A percentile compares a stretch with the other conserved stretches of the same genome.
Evolutionary conservation across 2,113 vertebrate species (phyloP).

Genomic region (Erythrolamprus reginae): DNA sequence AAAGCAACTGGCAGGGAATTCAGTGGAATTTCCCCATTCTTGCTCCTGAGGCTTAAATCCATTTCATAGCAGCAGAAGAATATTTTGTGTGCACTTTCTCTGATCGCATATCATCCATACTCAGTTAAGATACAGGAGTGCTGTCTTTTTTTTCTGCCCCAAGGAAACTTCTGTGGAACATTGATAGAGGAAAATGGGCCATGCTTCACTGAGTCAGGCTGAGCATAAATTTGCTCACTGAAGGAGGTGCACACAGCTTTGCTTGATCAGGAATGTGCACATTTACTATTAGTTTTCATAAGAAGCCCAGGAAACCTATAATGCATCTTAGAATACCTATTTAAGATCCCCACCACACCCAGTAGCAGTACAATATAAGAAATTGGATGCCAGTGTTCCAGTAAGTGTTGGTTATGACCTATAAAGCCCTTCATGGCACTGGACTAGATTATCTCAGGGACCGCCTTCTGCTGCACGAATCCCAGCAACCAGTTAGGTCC

Average conservation of each 20-base stretch:
- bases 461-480: too few species aligned
- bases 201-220: not conserved
- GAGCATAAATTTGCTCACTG: not conserved
- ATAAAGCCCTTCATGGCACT: too few species aligned
- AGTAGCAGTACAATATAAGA: not conserved
- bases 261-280: not conserved
- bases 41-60: not conserved
- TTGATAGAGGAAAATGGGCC: not conserved
- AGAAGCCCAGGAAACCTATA: not conserved
- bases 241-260: not conserved
- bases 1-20: not conserved
- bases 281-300: not conserved
- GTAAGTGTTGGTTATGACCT: too few species aligned
- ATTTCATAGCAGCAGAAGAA: not conserved
- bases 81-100: not conserved
- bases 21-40: not conserved
- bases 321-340: not conserved
- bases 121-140: not conserved
- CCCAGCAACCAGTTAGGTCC: too few species aligned
- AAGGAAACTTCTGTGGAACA: not conserved
- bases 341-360: not conserved
- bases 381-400: too few species aligned
- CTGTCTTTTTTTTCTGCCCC: not conserved
- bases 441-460: too few species aligned
- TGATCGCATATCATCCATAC: not conserved